These are phyloP conservation scores for Taurulus bubalis DNA, from an alignment of 2,113 vertebrate genomes.

Conservation along the genomic window DNA sequence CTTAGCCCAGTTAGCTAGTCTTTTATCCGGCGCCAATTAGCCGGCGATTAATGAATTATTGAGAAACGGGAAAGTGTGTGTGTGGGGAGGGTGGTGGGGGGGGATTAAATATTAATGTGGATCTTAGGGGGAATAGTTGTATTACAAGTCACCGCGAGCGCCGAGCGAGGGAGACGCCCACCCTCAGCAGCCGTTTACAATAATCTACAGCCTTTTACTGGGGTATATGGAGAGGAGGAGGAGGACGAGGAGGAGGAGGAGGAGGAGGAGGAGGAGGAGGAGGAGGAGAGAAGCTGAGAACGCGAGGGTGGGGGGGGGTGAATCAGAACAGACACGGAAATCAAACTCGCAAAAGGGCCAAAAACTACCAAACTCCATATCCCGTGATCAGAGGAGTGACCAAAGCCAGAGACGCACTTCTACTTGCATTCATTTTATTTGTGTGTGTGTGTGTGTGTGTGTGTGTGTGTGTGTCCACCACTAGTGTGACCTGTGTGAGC, in stretches of 20 bases:
- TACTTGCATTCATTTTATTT: not conserved
- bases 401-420: conserved; percentile 23
- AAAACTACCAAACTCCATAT: conserved; percentile 62
- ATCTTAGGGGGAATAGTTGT: conserved; percentile 81
- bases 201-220: conserved; percentile 71
- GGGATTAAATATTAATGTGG: conserved; percentile 82
- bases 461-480: not conserved
- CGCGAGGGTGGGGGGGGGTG: conserved; percentile 5
- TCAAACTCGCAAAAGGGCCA: conserved; percentile 49
- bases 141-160: conserved; percentile 81
- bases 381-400: conserved; percentile 45
- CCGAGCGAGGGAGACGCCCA: conserved; percentile 51
- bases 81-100: not conserved
- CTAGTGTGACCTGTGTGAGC: conserved; percentile 9
- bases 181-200: conserved; percentile 73
- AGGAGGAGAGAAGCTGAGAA: not conserved
- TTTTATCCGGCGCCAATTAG: conserved; percentile 85
- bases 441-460: not conserved
- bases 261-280: not conserved
- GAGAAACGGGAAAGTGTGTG: conserved; percentile 68
- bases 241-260: not conserved
- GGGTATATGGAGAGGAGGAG: conserved; percentile 28
- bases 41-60: conserved; percentile 86
- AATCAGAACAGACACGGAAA: conserved; percentile 38
- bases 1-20: conserved; percentile 80